phyloP scores from a whole-genome alignment of 2,888 invertebrate genomes.

The Argynnis bischoffii region DNA sequence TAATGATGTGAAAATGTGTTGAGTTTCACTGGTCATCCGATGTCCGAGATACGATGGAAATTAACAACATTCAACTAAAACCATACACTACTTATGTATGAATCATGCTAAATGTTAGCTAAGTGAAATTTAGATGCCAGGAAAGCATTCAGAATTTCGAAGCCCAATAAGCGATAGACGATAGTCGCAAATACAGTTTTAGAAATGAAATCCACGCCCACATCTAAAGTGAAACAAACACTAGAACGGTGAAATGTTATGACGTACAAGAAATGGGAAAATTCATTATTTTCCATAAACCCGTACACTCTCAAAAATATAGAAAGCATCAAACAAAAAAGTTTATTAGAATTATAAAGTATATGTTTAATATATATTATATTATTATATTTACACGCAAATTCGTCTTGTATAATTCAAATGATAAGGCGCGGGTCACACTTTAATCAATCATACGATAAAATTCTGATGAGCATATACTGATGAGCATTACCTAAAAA shows the following conservation, averaged over 20 bases:
- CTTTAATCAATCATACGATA: too few species aligned
- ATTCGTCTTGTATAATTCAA: constrained; percentile 21
- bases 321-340: constrained; percentile 22
- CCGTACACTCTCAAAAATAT: constrained; percentile 40
- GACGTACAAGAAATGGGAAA: constrained; percentile 45
- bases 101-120: constrained; percentile 60
- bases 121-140: constrained; percentile 44
- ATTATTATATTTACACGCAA: constrained; percentile 15
- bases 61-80: constrained; percentile 66
- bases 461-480: too few species aligned
- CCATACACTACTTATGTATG: constrained; percentile 55
- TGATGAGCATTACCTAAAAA: too few species aligned
- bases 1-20: constrained; percentile 50
- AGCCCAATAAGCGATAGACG: constrained; percentile 63
- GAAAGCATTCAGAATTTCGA: constrained; percentile 57
- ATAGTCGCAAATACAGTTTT: constrained; percentile 40
- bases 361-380: neutral
- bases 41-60: constrained; percentile 50
- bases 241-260: constrained; percentile 55
- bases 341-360: neutral
- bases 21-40: constrained; percentile 49
- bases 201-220: constrained; percentile 52
- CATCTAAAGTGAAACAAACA: constrained; percentile 63
- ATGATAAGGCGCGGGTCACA: neutral
- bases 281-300: constrained; percentile 46